Evolutionary conservation across 2,888 invertebrate species (phyloP), one percentile per base, ranked within the genome.

Genomic region (Chromoteleia sp.): DNA sequence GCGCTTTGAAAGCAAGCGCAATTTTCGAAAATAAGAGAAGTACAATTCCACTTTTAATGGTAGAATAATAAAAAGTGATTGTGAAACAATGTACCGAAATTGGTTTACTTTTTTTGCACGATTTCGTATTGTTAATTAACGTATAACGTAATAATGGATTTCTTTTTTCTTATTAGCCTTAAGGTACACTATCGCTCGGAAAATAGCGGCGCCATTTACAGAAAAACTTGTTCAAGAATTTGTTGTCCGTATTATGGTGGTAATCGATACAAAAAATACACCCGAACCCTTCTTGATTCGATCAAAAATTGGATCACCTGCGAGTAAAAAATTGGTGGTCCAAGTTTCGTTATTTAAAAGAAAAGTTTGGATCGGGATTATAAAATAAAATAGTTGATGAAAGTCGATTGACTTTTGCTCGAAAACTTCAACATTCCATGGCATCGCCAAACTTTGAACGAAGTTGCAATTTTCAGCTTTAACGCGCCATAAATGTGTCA

Each of bases 31-130:
- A 67, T 25, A 58, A 33, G 36, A 39, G 17, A 15, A 41, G 45
- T 21, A 48, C 58, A 21, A 56, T 54, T 56, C 58, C 21, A 10
- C 10, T 52, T 70, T 48, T 45, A 58, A 45, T 19, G 6, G 43
- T n/a, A 36, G 48, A 7, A 15, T 25, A 41, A 36, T 45, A 70
- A 58, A 56, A 70, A 45, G 41, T 25, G 70, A 70, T 70, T 70
- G 70, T 48, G 58, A 70, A 70, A 70, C 70, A 70, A 56, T 56
- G 50, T 45, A 39, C 43, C 21, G 56, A 29, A 41, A 70, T 58
- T 43, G 70, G 3, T 12, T 67, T 65, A 36, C 17, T 54, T n/a
- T 43, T 67, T 50, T 67, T 61, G 25, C 14, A 0, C 10, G 6
- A 6, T 48, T 43, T 14, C 10, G 21, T 29, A 14, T 30, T 58